These are phyloP conservation scores for Sarcophaga bullata DNA, from an alignment of 1,140 invertebrate species.

Conservation along the genomic window DNA sequence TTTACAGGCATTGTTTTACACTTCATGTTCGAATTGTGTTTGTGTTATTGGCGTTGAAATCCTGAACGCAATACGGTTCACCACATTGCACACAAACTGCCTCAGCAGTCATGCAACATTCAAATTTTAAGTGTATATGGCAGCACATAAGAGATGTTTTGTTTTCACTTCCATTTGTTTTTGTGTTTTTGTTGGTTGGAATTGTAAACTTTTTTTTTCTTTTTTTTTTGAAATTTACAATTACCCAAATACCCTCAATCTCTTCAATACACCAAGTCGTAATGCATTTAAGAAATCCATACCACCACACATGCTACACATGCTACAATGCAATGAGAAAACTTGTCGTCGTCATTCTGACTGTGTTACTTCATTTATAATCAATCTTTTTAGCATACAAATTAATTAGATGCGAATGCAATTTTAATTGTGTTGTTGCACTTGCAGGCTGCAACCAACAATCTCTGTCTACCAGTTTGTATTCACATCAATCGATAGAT, in stretches of 20 bases:
- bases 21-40: too few species aligned
- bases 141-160: too few species aligned
- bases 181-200: not conserved
- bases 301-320: not conserved
- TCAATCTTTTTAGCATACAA: slow-evolving; percentile 61
- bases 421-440: slow-evolving; percentile 60
- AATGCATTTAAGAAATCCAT: slow-evolving; percentile 15
- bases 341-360: slow-evolving; percentile 28
- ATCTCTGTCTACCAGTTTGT: not conserved
- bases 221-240: not conserved
- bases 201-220: not conserved
- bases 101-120: too few species aligned
- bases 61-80: too few species aligned
- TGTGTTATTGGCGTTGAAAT: too few species aligned
- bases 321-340: not conserved
- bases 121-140: too few species aligned
- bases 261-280: not conserved
- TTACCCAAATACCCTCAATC: too few species aligned
- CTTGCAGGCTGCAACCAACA: not conserved
- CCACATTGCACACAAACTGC: too few species aligned
- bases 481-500: too few species aligned
- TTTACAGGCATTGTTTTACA: not conserved
- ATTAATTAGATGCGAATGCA: slow-evolving; percentile 66
- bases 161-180: not conserved
- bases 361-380: slow-evolving; percentile 41